phyloP scores from a whole-genome alignment of 2,797 vertebrate genomes.

The Enteromius argenteus region DNA sequence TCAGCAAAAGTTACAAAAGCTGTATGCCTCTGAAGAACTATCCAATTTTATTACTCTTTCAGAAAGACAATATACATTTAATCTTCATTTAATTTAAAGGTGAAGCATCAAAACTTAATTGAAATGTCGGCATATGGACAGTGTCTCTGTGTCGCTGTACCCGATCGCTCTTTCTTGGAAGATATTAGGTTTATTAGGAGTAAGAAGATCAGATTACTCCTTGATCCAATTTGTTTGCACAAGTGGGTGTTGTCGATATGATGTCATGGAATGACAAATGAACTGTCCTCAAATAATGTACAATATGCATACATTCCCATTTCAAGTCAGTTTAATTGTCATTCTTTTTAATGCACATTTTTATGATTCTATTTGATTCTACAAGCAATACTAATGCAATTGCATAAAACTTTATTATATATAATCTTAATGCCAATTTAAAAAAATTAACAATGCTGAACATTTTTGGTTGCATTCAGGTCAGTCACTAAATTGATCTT shows the following conservation, averaged over 20 bases:
- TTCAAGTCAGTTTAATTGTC: neutral
- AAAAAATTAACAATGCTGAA: neutral
- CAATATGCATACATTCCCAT: neutral
- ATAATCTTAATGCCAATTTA: neutral
- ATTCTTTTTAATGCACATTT: neutral
- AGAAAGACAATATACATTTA: neutral
- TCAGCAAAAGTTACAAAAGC: neutral
- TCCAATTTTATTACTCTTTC: neutral
- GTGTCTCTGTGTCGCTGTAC: neutral
- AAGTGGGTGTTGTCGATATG: constrained; percentile 6
- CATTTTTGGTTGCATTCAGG: neutral
- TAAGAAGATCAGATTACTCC: constrained; percentile 85
- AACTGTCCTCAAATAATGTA: constrained; percentile 11
- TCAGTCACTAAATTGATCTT: neutral
- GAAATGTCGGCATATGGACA: neutral
- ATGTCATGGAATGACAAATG: constrained; percentile 32
- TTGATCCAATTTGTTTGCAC: constrained; percentile 71
- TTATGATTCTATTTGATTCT: neutral
- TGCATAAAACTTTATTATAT: neutral
- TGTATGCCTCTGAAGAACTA: neutral
- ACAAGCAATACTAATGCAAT: neutral
- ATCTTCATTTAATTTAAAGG: neutral
- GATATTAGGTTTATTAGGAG: constrained; percentile 72
- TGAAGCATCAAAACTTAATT: neutral
- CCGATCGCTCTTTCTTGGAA: constrained; percentile 31